A percentile compares a stretch with the other conserved stretches of the same genome.
These are phyloP conservation scores for Conus ventricosus DNA, from an alignment of 1,140 invertebrate species.

Conservation along the genomic window DNA sequence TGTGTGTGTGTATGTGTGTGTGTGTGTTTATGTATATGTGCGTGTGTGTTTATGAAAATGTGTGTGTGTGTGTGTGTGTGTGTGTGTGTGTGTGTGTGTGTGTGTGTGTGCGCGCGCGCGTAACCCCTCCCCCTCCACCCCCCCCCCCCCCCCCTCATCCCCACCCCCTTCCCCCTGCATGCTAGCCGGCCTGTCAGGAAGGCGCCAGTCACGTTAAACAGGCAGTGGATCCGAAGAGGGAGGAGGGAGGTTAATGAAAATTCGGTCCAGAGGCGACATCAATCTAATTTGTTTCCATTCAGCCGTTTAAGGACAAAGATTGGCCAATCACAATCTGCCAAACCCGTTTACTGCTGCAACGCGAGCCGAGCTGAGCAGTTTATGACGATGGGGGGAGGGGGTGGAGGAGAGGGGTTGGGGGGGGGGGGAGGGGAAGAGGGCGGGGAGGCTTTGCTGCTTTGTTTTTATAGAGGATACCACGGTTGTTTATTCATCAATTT, in stretches of 20 bases:
- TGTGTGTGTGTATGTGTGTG: neutral
- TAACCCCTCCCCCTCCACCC: neutral
- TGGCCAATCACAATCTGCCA: slow-evolving; percentile 1
- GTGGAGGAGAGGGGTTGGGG: no score
- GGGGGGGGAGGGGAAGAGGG: no score
- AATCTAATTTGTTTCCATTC: slow-evolving; percentile 6
- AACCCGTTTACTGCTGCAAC: slow-evolving; percentile 11
- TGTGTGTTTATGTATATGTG: neutral
- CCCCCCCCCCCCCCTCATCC: neutral
- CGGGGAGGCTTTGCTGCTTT: no score
- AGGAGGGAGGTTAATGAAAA: slow-evolving; percentile 11
- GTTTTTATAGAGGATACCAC: no score
- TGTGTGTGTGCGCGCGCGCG: neutral
- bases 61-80: neutral
- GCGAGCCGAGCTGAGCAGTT: neutral
- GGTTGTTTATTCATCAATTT: no score
- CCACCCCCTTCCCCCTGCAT: neutral
- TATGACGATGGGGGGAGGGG: neutral
- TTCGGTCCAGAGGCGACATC: neutral
- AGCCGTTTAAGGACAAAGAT: slow-evolving; percentile 16
- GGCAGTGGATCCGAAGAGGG: slow-evolving; percentile 2
- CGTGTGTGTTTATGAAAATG: neutral
- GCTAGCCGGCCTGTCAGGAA: neutral
- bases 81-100: neutral
- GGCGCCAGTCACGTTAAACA: slow-evolving; percentile 21